phyloP scores from a whole-genome alignment of 2,797 vertebrate genomes.

The Morus bassanus region DNA sequence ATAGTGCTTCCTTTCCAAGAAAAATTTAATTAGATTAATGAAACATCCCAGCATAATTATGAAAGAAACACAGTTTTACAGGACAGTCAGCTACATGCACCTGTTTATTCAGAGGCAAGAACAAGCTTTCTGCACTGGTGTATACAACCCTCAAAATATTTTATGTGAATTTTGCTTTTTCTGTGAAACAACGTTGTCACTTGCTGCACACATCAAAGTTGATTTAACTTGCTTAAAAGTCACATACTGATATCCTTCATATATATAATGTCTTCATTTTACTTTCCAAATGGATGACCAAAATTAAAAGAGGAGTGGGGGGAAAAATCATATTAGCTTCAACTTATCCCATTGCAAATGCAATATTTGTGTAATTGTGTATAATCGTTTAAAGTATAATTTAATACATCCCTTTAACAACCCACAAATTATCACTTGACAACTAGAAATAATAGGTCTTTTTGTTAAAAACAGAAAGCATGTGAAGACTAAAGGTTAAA shows the following conservation, averaged over 20 bases:
- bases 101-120: not conserved
- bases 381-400: slow-evolving; percentile 74
- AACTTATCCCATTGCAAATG: not conserved
- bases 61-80: not conserved
- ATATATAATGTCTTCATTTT: not conserved
- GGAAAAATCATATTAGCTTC: not conserved
- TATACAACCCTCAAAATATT: not conserved
- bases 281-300: not conserved
- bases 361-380: slow-evolving; percentile 62
- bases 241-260: not conserved
- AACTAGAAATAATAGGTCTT: slow-evolving; percentile 81
- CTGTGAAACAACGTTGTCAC: not conserved
- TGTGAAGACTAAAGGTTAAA: slow-evolving; percentile 91
- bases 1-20: not conserved
- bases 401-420: slow-evolving; percentile 80
- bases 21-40: not conserved
- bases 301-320: not conserved
- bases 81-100: not conserved
- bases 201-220: not conserved
- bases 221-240: not conserved
- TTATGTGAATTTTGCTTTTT: not conserved
- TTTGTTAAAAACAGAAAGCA: slow-evolving; percentile 80
- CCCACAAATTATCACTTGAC: slow-evolving; percentile 82
- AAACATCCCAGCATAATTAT: not conserved
- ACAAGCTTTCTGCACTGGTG: not conserved